Percentiles rank a stretch among this genome's conserved stretches.
Evolutionary conservation across 2,888 invertebrate genomes (phyloP).

Genomic region (Molanna angustata): DNA sequence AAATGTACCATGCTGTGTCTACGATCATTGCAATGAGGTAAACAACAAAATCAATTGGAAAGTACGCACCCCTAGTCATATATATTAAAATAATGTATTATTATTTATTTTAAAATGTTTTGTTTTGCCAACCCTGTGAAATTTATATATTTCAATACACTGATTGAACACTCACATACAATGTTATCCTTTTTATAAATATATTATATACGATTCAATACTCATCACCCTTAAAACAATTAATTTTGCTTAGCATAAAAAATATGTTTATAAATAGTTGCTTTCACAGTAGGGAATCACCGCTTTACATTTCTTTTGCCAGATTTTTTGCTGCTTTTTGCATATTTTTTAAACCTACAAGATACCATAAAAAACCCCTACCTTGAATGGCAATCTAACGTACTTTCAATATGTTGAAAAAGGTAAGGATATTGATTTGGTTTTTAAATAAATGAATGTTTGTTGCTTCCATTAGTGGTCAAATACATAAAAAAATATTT

Average conservation of each 20-base stretch:
- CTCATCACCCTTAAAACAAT: too few relatives aligned
- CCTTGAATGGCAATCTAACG: too few relatives aligned
- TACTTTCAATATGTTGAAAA: background rate
- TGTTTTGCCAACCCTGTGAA: conserved; percentile 6
- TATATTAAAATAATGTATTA: too few relatives aligned
- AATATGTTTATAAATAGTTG: background rate
- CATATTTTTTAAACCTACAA: too few relatives aligned
- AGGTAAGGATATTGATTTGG: conserved; percentile 3
- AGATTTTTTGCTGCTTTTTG: too few relatives aligned
- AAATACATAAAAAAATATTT: background rate
- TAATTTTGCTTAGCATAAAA: too few relatives aligned
- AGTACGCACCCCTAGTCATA: conserved; percentile 24
- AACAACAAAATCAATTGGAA: conserved; percentile 37
- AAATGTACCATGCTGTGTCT: conserved; percentile 94
- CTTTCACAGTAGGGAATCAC: conserved; percentile 9
- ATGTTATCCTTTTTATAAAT: background rate
- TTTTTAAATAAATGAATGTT: background rate
- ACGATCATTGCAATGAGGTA: conserved; percentile 93
- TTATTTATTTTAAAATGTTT: conserved; percentile 14
- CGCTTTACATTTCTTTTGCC: conserved; percentile 13
- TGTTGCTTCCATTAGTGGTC: background rate
- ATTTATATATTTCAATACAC: background rate
- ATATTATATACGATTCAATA: too few relatives aligned
- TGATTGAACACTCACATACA: background rate
- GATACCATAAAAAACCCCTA: too few relatives aligned